Base-by-base conservation (phyloP, 2,113 vertebrate genomes). In the Carassius gibelio region DNA sequence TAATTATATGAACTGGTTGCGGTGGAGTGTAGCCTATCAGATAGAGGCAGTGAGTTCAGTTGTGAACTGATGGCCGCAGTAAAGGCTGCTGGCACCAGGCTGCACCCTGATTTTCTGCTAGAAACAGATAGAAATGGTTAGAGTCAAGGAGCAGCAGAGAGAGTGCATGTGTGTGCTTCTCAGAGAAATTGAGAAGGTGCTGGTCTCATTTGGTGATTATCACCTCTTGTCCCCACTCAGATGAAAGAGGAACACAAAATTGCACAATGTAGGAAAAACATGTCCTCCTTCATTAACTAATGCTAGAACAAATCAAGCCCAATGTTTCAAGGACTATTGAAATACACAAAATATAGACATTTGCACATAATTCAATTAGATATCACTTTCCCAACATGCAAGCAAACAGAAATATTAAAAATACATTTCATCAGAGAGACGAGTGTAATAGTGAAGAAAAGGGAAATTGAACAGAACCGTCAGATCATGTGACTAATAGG, bases 1-100 rank as follows among this genome's bases (percentile, higher is more conserved):
- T 94, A 94, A 95, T 94, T 95, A 94, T 94, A 94, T 91, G 92
- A 93, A 92, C 92, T 92, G 93, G 92, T 92, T 93, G 92, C 94
- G 93, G 92, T 91, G 87, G 93, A 94, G 93, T 93, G 86, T 92
- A 92, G 92, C 93, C 93, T 90, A 93, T 94, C 93, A 93, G 93
- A 94, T 92, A 93, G 88, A 89, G 90, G 92, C 89, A 89, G 89
- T 88, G 75, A 76, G 90, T 89, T 89, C 88, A 85, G 85, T 88
- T 87, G 83, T 89, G 88, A 91, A 91, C 90, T 90, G 91, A 93
- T 91, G 91, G 92, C 87, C 91, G 90, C 92, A 92, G 90, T 91
- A 90, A 87, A 87, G 21, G 68, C 62, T 77, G 71, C 82, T 80
- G 61, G 74, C 62, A 77, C 72, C n/a, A 15, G 38, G 48, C 77